Evolutionary conservation across 2,797 vertebrate genomes (phyloP).

Genomic region (Phrynocephalus guinanensis): DNA sequence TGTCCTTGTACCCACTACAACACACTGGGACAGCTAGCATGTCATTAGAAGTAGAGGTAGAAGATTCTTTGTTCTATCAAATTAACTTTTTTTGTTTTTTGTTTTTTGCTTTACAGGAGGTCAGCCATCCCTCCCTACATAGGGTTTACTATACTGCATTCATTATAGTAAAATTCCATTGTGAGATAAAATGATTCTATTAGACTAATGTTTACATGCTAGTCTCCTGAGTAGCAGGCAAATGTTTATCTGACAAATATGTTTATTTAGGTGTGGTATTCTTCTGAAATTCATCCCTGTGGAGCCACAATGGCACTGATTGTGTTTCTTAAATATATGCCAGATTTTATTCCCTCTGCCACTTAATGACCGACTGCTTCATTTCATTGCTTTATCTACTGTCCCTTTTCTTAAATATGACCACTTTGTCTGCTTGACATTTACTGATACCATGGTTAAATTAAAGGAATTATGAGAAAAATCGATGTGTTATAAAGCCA

Average conservation of each 20-base stretch:
- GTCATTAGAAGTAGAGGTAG: too few relatives aligned
- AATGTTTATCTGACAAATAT: too few relatives aligned
- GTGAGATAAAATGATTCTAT: background rate
- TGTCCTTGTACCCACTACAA: too few relatives aligned
- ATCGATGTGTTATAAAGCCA: background rate
- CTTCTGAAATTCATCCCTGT: background rate
- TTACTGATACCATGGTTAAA: constrained; percentile 19
- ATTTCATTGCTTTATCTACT: constrained; percentile 20
- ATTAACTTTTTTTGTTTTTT: too few relatives aligned
- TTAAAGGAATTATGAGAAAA: background rate
- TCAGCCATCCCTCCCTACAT: background rate
- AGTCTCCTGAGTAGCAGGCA: background rate
- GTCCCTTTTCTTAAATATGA: background rate
- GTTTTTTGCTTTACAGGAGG: background rate
- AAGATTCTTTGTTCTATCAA: too few relatives aligned
- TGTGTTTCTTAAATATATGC: background rate
- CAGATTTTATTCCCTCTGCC: constrained; percentile 9
- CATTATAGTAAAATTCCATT: background rate
- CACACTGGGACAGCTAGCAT: too few relatives aligned
- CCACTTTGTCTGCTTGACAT: constrained; percentile 23
- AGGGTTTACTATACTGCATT: background rate
- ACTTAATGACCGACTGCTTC: background rate
- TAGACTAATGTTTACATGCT: background rate
- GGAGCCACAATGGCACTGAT: background rate
- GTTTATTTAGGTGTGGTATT: background rate